Base-by-base conservation (phyloP, 2,113 vertebrate species). In the Heteronetta atricapilla region DNA sequence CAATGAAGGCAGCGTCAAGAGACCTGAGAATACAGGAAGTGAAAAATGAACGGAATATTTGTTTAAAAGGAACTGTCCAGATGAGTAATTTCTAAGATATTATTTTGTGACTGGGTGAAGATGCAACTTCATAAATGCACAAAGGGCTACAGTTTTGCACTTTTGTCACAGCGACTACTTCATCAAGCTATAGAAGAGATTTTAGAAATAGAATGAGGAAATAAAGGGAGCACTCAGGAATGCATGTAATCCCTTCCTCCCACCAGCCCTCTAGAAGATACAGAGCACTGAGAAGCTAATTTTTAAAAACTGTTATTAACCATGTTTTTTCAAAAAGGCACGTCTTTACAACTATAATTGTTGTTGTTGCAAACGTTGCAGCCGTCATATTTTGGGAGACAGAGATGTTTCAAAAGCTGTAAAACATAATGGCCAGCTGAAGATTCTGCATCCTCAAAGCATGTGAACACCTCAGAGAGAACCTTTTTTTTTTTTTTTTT, bases 241-340 rank as follows among this genome's bases (percentile, higher is more conserved):
- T 0, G 1, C 29, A 10, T 36, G 34, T 69, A 86, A 86, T 83
- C 59, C 77, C 28, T 81, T 50, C 64, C 82, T 90, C 84, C 84
- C 78, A 82, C 89, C 62, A 94, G 38, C 55, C 63, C 63, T 70
- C 86, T 20, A 58, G 40, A 93, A 58, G 53, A 68, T 94, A 55
- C 31, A 91, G 70, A 88, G 50, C 59, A 84, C 52, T 0, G 0
- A 75, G 52, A 68, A 90, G 34, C 76, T 93, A 26, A 46, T 80
- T 92, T 93, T 12, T 40, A 94, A 91, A 86, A 89, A 50, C 69
- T 93, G 12, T 89, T 74, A 84, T 97, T 95, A 93, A 81, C 64
- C 26, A 62, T 86, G 82, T 90, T 53, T 96, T 96, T 96, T 94
- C 52, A 53, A 55, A 92, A 89, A 90, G 73, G 66, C 58, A 93